These are phyloP conservation scores for Nephila pilipes DNA, from an alignment of 1,140 invertebrate species.

Conservation along the genomic window DNA sequence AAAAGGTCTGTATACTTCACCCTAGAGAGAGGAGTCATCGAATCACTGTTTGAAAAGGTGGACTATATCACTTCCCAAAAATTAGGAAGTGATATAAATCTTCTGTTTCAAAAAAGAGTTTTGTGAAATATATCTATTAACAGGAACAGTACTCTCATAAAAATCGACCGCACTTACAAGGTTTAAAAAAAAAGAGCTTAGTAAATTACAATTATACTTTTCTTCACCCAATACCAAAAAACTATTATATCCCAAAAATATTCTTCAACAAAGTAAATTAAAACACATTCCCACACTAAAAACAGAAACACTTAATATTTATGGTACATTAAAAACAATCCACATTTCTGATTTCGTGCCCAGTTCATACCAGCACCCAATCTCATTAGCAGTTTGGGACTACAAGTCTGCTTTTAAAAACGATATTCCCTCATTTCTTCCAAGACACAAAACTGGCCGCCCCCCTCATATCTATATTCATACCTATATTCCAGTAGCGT, in stretches of 20 bases:
- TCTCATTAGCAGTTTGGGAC: slow-evolving; percentile 1
- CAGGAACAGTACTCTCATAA: too few species aligned
- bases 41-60: too few species aligned
- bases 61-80: too few species aligned
- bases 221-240: too few species aligned
- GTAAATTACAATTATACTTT: too few species aligned
- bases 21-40: too few species aligned
- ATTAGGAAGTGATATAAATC: too few species aligned
- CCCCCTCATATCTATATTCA: slow-evolving; percentile 51
- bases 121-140: too few species aligned
- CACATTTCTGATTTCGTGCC: neutral
- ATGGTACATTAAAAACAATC: neutral
- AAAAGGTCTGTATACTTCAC: too few species aligned
- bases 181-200: too few species aligned
- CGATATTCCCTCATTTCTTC: neutral
- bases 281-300: neutral
- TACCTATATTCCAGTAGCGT: slow-evolving; percentile 47
- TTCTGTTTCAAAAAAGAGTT: too few species aligned
- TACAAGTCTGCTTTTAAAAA: neutral
- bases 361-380: neutral
- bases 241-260: neutral
- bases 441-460: neutral
- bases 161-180: too few species aligned
- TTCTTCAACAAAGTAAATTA: neutral
- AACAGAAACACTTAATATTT: neutral